Evolutionary conservation across 2,797 vertebrate genomes (phyloP), one percentile per base, ranked within the genome.

Genomic region (Orientallactaga sibirica): DNA sequence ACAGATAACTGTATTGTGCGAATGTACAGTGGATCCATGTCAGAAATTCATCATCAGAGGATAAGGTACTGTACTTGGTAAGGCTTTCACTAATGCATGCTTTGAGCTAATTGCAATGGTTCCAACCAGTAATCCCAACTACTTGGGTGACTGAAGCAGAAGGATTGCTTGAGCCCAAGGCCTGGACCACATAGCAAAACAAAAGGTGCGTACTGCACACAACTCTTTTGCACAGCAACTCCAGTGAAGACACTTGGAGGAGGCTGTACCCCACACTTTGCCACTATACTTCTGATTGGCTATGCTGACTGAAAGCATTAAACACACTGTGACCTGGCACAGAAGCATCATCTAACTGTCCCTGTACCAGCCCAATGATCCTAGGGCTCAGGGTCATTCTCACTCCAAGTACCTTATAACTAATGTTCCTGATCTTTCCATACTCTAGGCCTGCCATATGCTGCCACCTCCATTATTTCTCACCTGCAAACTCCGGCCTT

Each of bases 281-380:
- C 14, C 14, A 0, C 52, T 5, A 0, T 5, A 2, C 33, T 16
- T 52, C 58, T 16, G 9, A 29, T 2, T 22, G 11, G 22, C 62
- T 29, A 66, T 1, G 11, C 55, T 55, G 41, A 62, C 24, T 22
- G 48, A 66, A 71, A 27, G 24, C n/a, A 19, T 11, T 2, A 52
- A 22, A 11, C 25, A 29, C 29, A 71, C 15, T 33, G 25, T 4
- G 3, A 68, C 68, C 48, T 22, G 52, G 52, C 27, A 2, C 1
- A 15, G 11, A 27, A 7, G 10, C n/a, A 8, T 58, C 41, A 1
- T 85, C 15, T 2, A 55, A 25, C 14, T 48, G 22, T 19, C 24
- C 27, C 24, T 7, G 6, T 27, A 79, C 33, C 37, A 27, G 15
- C 55, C n/a, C 2, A 20, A 12, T 10, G 8, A 64, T 8, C 27